Conservation (phyloP, 2,888 invertebrate genomes). For the Meganola albula region DNA sequence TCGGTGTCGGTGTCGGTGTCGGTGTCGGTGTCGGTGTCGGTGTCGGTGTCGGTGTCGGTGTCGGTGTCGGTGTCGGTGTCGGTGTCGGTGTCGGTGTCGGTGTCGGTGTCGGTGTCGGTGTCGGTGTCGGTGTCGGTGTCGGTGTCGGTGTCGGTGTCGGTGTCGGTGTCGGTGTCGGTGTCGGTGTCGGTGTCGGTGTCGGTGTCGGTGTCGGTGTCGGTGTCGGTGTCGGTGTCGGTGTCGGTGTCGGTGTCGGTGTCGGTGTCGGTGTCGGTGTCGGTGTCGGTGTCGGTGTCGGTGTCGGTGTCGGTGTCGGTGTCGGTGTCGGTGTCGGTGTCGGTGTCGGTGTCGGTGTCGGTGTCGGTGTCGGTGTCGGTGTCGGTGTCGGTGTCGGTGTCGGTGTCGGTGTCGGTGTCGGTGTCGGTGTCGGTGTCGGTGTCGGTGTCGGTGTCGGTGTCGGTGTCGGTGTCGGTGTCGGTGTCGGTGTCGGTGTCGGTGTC, state of each 20-base stretch:
- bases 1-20: background rate
- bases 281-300: background rate
- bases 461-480: background rate
- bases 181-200: background rate
- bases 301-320: background rate
- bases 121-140: background rate
- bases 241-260: background rate
- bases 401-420: background rate
- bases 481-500: background rate
- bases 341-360: background rate
- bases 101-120: background rate
- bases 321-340: background rate
- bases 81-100: background rate
- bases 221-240: background rate
- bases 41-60: background rate
- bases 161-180: background rate
- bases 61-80: background rate
- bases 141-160: background rate
- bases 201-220: background rate
- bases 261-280: background rate
- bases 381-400: background rate
- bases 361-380: background rate
- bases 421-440: background rate
- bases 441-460: background rate
- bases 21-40: conserved; percentile 1